phyloP scores from a whole-genome alignment of 2,113 vertebrate genomes.

The Dasyornis broadbenti region DNA sequence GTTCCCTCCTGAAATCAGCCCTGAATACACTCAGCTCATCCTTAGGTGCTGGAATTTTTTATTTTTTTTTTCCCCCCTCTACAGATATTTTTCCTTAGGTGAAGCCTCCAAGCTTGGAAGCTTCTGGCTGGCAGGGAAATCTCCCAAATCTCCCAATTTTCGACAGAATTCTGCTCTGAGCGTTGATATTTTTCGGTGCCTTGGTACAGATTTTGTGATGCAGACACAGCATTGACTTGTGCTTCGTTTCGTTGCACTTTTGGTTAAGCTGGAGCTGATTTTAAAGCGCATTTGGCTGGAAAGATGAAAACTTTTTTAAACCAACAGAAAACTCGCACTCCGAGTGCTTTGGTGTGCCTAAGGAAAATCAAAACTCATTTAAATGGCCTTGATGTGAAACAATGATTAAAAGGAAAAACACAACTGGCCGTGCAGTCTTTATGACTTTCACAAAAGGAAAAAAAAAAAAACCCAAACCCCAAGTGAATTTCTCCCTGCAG shows the following conservation, averaged over 20 bases:
- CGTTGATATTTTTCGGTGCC: not conserved
- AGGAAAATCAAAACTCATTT: not conserved
- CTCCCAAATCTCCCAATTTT: not conserved
- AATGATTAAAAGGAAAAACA: conserved; percentile 2
- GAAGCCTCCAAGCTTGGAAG: not conserved
- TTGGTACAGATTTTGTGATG: not conserved
- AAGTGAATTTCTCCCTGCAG: not conserved
- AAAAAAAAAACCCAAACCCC: not conserved
- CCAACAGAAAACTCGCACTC: not conserved
- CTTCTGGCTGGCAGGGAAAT: not conserved
- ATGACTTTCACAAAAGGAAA: not conserved
- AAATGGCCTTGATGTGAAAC: not conserved
- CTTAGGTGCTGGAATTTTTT: no score
- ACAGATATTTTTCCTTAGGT: not conserved
- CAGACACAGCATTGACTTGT: not conserved
- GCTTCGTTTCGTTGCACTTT: not conserved
- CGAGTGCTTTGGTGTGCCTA: not conserved
- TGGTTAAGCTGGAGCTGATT: not conserved
- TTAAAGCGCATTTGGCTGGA: not conserved
- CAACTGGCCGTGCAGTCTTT: not conserved
- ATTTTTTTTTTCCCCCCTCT: not conserved
- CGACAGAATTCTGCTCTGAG: not conserved
- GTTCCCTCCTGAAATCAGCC: no score
- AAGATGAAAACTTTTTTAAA: conserved; percentile 9
- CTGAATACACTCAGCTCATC: no score